Base-by-base conservation (phyloP, 1,140 invertebrate species). In the Trichonephila inaurata region DNA sequence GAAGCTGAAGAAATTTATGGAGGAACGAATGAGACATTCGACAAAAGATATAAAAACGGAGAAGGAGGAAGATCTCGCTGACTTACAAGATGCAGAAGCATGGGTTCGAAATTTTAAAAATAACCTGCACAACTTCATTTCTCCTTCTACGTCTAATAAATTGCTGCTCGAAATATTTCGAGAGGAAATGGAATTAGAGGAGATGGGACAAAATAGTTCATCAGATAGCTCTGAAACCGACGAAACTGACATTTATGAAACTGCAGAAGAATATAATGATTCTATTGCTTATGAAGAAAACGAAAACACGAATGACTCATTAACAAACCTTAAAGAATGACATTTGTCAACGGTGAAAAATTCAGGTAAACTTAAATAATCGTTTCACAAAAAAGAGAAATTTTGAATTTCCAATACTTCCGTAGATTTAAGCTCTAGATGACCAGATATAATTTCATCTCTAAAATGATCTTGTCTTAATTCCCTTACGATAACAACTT, bases 101-200 rank as follows among this genome's bases (percentile, higher is more conserved):
- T 77, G 72, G 72, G 72, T 28, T 77, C 72, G 72, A 18, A 19
- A 77, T 77, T 77, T 77, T 16, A 77, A 77, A 33, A 16, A 40
- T 7, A 77, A 19, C 5, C 18, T 77, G 0, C 2, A 28, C 12
- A 16, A 12, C 6, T 77, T 77, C 14, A 40, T 77, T 14, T 28
- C 72, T 18, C 33, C 14, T 5, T 40, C 72, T 5, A 7, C 28
- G 1, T 3, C 28, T 10, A 77, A 77, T 19, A 18, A 19, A 5
- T 40, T 77, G 28, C 33, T 77, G 1, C 72, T 77, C 3, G 72
- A 77, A 16, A 40, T 77, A 19, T 16, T 16, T 40, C 72, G 18
- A 33, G 72, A 77, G 18, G 72, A 40, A 4, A 77, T 77, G 28
- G 24, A 28, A 33, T 77, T 40, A 18, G 14, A 33, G 33, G 14